Percentiles rank a stretch among this genome's conserved stretches.
Conservation (phyloP, 2,797 vertebrate species). For the Sebastes baramenuke region DNA sequence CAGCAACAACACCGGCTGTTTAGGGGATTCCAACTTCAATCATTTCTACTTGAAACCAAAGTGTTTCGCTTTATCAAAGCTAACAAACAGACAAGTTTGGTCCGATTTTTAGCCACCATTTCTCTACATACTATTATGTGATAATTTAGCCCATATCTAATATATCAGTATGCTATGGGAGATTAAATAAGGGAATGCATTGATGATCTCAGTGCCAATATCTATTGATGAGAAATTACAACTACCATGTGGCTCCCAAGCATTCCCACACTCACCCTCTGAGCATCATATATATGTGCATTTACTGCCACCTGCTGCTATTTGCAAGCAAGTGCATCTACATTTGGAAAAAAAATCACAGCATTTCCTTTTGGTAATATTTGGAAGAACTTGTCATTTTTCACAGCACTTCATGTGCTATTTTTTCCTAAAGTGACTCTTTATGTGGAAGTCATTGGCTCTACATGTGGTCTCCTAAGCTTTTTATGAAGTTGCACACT, state of each 20-base stretch:
- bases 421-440: background rate
- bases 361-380: background rate
- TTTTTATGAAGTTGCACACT: background rate
- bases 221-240: background rate
- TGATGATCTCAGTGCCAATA: background rate
- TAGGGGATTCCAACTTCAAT: background rate
- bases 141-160: background rate
- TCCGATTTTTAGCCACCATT: background rate
- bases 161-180: background rate
- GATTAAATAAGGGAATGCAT: background rate
- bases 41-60: background rate
- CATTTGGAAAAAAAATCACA: no score
- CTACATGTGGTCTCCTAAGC: background rate
- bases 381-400: background rate
- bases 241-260: background rate
- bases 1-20: background rate
- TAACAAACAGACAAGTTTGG: background rate
- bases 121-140: background rate
- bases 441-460: background rate
- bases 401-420: no score
- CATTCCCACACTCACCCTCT: background rate
- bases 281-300: background rate
- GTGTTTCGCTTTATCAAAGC: background rate
- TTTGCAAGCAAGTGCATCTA: background rate
- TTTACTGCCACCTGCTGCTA: slow-evolving; percentile 61